These are phyloP conservation scores for Lasioglossum pauxillum DNA, from an alignment of 2,888 invertebrate genomes.

Conservation along the genomic window DNA sequence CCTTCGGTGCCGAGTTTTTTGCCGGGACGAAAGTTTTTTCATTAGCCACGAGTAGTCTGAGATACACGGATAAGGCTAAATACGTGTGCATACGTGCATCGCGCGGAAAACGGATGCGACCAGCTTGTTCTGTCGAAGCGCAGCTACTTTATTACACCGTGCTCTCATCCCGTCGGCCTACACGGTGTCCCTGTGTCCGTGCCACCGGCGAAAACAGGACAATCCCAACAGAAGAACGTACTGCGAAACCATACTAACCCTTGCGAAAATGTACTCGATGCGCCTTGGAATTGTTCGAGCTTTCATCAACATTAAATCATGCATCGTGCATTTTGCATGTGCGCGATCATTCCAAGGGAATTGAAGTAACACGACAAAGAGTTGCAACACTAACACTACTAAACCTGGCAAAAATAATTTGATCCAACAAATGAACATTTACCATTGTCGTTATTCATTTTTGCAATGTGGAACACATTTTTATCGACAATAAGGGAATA, in stretches of 20 bases:
- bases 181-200: slow-evolving; percentile 1
- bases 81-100: slow-evolving; percentile 21
- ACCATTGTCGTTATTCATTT: background rate
- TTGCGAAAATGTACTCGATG: background rate
- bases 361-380: background rate
- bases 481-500: background rate
- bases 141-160: slow-evolving; percentile 7
- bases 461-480: background rate
- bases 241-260: background rate
- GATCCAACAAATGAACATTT: background rate
- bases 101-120: slow-evolving; percentile 14
- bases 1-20: slow-evolving; percentile 22
- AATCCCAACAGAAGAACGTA: background rate
- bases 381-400: background rate
- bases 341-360: background rate
- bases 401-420: background rate
- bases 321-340: background rate
- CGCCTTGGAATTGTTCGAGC: background rate
- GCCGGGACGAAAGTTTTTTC: slow-evolving; percentile 63
- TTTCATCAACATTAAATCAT: background rate
- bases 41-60: slow-evolving; percentile 47
- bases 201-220: background rate
- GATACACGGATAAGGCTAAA: slow-evolving; percentile 31
- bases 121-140: slow-evolving; percentile 6
- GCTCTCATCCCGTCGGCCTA: background rate